A percentile compares a stretch with the other conserved stretches of the same genome.
Evolutionary conservation across 2,113 vertebrate species (phyloP).

Genomic region (Phylloscopus trochiloides): DNA sequence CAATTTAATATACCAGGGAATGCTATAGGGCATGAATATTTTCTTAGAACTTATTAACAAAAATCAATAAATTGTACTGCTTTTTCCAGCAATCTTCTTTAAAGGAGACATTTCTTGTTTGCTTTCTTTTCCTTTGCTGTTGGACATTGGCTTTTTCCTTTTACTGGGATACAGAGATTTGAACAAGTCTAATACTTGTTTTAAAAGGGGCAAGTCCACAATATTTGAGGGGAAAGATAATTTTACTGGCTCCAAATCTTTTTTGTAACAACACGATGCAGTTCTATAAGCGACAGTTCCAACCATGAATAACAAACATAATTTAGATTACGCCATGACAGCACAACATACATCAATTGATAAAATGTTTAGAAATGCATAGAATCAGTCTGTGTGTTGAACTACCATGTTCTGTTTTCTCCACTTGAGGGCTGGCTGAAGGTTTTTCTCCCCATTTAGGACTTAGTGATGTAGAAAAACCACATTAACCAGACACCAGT

Average conservation of each 20-base stretch:
- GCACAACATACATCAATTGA: neutral
- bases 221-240: neutral
- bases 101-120: neutral
- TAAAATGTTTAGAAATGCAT: neutral
- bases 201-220: neutral
- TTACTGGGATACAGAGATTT: neutral
- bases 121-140: neutral
- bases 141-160: neutral
- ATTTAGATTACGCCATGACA: neutral
- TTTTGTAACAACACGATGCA: neutral
- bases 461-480: neutral
- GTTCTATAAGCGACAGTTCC: neutral
- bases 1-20: neutral
- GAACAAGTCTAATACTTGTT: neutral
- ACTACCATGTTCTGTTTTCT: neutral
- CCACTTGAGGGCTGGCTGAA: neutral
- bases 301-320: neutral
- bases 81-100: neutral
- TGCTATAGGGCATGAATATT: neutral
- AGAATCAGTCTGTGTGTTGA: neutral
- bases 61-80: neutral
- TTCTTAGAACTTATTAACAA: neutral
- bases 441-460: neutral
- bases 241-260: neutral
- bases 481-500: neutral